Base-by-base conservation (phyloP, 2,888 invertebrate species). In the Drosophila conformis region DNA sequence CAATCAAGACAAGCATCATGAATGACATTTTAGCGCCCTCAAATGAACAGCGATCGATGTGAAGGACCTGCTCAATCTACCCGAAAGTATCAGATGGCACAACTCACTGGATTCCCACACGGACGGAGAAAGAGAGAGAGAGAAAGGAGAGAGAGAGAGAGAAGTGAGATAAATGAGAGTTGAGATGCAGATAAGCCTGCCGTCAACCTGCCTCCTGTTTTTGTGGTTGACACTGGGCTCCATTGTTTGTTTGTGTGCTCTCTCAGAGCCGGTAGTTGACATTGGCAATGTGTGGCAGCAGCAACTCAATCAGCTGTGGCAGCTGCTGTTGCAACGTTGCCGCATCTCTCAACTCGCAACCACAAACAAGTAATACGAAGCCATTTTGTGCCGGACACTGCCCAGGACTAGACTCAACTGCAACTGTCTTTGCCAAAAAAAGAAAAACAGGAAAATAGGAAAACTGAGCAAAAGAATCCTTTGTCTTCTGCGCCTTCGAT, bases 1-100 rank as follows among this genome's bases (percentile, higher is more conserved):
- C 82, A 84, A 86, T 87, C 87, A 80, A 78, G 77, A 86, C 75
- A 83, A 72, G 65, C 66, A 82, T 78, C 78, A 80, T 65, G 56
- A 56, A 82, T 83, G 80, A 76, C 86, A 86, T 82, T 80, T 76
- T 71, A 74, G 74, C 78, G 80, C 76, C 82, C 78, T 18, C 15
- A 69, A 80, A 77, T 64, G 64, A 61, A 53, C 75, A 75, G 57
- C 68, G 49, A 61, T 70, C 67, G 52, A 70, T 66, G 35, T 54
- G 51, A 48, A 52, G 57, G 73, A 80, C 82, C 82, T 83, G 79
- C 65, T 79, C 61, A 69, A 65, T 73, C 67, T 67, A 73, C 57
- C 67, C 18, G 62, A 83, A 82, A 82, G 83, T 87, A 87, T 85
- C 84, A 29, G 64, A 73, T 82, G 73, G 60, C 83, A 72, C 46